These are phyloP conservation scores for Neuroterus valhalla DNA, from an alignment of 1,140 invertebrate species.

Conservation along the genomic window DNA sequence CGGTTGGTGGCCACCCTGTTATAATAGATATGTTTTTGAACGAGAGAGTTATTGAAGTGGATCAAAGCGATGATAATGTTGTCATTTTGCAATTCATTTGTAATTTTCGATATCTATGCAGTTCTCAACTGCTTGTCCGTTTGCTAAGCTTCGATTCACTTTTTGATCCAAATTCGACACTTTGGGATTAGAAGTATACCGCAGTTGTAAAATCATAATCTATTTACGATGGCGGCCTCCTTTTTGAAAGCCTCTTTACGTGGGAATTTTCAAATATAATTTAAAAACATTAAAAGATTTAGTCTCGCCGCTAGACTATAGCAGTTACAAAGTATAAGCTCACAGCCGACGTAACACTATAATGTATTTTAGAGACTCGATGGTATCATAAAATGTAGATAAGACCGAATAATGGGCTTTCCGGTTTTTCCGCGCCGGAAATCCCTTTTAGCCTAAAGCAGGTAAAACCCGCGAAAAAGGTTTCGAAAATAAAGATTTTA, in stretches of 20 bases:
- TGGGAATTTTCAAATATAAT: conserved; percentile 18
- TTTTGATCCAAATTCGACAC: too few species aligned
- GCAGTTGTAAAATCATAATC: conserved; percentile 64
- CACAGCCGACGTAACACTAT: conserved; percentile 11
- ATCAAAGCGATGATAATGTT: too few species aligned
- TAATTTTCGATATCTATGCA: too few species aligned
- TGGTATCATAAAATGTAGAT: conserved; percentile 21
- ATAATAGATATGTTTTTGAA: too few species aligned
- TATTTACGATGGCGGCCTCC: conserved; percentile 58
- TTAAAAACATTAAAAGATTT: conserved; percentile 19
- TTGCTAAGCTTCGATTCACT: too few species aligned
- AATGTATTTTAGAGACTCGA: too few species aligned
- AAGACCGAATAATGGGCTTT: conserved; percentile 27
- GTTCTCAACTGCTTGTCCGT: too few species aligned
- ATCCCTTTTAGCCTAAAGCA: conserved; percentile 5
- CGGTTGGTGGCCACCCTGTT: too few species aligned
- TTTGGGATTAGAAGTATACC: neutral
- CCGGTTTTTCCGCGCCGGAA: conserved; percentile 22
- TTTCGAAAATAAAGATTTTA: neutral
- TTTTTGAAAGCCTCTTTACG: conserved; percentile 6
- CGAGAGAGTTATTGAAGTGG: too few species aligned
- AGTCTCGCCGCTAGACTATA: conserved; percentile 5
- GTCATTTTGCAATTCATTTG: too few species aligned
- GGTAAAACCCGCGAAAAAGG: conserved; percentile 21
- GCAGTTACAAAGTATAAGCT: conserved; percentile 17